Conservation (phyloP, 1,140 invertebrate species). For the Macrostomum lignano region DNA sequence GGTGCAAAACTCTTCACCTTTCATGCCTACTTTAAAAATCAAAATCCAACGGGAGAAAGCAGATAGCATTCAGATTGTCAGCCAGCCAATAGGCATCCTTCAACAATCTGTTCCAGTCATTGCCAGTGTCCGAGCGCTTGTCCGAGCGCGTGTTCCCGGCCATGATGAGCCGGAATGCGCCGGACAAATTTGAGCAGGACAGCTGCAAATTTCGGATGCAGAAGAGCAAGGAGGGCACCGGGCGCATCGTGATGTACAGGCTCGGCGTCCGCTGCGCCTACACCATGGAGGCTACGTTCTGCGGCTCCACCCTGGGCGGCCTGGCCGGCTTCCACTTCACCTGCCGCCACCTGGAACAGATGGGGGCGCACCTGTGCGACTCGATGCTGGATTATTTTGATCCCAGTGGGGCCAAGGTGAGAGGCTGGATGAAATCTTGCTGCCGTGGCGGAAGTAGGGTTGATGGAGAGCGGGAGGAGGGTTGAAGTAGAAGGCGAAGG, state of each 20-base stretch:
- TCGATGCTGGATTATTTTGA: conserved; percentile 63
- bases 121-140: too few species aligned
- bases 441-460: too few species aligned
- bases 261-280: conserved; percentile 71
- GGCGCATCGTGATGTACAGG: conserved; percentile 65
- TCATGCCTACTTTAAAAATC: too few species aligned
- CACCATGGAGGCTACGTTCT: conserved; percentile 71
- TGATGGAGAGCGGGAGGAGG: too few species aligned
- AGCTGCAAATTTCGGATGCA: conserved; percentile 71
- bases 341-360: conserved; percentile 44
- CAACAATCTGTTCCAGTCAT: too few species aligned
- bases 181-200: conserved; percentile 74
- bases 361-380: conserved; percentile 63
- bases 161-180: conserved; percentile 64
- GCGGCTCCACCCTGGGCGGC: conserved; percentile 39
- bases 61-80: too few species aligned
- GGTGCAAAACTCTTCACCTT: too few species aligned
- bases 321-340: conserved; percentile 57
- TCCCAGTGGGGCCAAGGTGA: conserved; percentile 50
- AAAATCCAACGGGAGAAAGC: too few species aligned
- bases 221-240: conserved; percentile 64
- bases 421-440: too few species aligned
- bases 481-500: too few species aligned
- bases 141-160: conserved; percentile 64
- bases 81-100: too few species aligned